Percentiles rank a stretch among this genome's conserved stretches.
Evolutionary conservation across 2,888 invertebrate genomes (phyloP).

Genomic region (Melanchra persicariae): DNA sequence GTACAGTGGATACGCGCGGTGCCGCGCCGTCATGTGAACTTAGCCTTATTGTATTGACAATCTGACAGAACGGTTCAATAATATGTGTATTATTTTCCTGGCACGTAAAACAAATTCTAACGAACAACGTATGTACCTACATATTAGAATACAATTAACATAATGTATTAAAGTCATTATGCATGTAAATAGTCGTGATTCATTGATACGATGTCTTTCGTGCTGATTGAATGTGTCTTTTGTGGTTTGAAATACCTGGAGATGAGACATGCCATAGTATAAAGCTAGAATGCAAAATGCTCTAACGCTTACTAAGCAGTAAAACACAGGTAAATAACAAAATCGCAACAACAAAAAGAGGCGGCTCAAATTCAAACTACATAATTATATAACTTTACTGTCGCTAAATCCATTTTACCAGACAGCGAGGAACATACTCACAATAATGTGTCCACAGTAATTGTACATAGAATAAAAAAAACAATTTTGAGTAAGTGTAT

Average conservation of each 20-base stretch:
- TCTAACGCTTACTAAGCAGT: slow-evolving; percentile 16
- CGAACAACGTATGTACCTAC: slow-evolving; percentile 7
- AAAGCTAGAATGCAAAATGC: slow-evolving; percentile 9
- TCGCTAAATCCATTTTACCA: background rate
- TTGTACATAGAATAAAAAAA: slow-evolving; percentile 15
- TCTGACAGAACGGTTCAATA: slow-evolving; percentile 8
- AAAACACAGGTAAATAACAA: slow-evolving; percentile 8
- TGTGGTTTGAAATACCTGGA: slow-evolving; percentile 14
- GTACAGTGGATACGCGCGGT: too few relatives aligned
- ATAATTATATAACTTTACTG: background rate
- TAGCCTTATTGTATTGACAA: slow-evolving; percentile 4
- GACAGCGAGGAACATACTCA: slow-evolving; percentile 1
- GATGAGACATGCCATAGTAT: slow-evolving; percentile 3
- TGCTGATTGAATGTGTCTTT: slow-evolving; percentile 28
- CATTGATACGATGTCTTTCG: slow-evolving; percentile 46
- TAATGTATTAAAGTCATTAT: slow-evolving; percentile 58
- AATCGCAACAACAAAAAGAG: background rate
- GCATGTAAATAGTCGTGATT: slow-evolving; percentile 59
- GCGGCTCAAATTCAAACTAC: background rate
- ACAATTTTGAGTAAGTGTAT: background rate
- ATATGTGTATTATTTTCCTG: slow-evolving; percentile 17
- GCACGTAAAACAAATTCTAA: slow-evolving; percentile 33
- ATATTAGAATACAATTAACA: slow-evolving; percentile 53
- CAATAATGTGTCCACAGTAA: slow-evolving; percentile 5
- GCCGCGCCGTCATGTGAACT: too few relatives aligned